phyloP scores from a whole-genome alignment of 2,797 vertebrate genomes.

The Myotis findleyi region DNA sequence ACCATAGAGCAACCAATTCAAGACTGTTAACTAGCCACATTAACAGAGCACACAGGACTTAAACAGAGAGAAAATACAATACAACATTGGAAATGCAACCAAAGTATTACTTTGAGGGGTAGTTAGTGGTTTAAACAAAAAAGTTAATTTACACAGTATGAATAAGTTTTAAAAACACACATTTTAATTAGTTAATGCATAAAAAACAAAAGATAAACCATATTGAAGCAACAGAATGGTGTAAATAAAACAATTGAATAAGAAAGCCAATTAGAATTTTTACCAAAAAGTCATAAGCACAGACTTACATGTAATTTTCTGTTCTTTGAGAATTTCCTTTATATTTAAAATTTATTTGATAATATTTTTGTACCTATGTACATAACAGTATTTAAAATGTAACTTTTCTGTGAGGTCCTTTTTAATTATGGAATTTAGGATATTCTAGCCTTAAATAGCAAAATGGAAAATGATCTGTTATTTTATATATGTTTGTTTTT shows the following conservation, averaged over 20 bases:
- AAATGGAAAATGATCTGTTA: background rate
- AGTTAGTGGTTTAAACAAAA: background rate
- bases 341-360: background rate
- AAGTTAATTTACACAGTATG: background rate
- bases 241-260: background rate
- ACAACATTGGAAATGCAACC: background rate
- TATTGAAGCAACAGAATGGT: background rate
- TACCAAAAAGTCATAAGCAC: background rate
- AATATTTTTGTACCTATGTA: background rate
- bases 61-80: background rate
- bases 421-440: background rate
- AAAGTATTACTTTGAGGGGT: background rate
- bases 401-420: background rate
- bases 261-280: background rate
- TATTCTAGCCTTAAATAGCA: background rate
- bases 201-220: background rate
- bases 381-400: background rate
- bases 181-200: slow-evolving; percentile 1
- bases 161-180: background rate
- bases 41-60: background rate
- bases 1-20: background rate
- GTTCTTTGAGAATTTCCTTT: background rate
- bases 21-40: background rate
- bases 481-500: background rate
- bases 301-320: background rate